Base-by-base conservation (phyloP, 2,113 vertebrate genomes). In the Lipotes vexillifer region DNA sequence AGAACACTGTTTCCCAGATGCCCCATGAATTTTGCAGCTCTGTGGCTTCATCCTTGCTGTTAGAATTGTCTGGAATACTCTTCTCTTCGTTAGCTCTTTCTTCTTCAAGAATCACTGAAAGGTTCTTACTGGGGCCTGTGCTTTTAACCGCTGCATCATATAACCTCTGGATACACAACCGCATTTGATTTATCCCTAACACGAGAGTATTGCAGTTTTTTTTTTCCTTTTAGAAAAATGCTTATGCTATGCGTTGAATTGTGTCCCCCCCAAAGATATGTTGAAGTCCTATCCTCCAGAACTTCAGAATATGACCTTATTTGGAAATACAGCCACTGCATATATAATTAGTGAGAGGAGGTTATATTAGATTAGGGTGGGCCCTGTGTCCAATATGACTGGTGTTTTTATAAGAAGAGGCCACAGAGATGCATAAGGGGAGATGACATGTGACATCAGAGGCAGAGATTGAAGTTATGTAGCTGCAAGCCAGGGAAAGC, bases 141-240 rank as follows among this genome's bases (percentile, higher is more conserved):
- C 41, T 46, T 20, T 86, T n/a, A 8, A 82, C n/a, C 6, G 41
- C 5, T 72, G 44, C 9, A 38, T 44, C 21, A 31, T 49, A 52
- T 63, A 25, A 14, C 33, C 52, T 71, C 4, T 12, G 0, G 3
- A 13, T 25, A 3, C 25, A 29, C 3, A 52, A 4, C 8, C 31
- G 84, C 29, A 65, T 55, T 94, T 90, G 31, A 33, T 68, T 44
- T 96, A 84, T 46, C 8, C 14, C 15, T 75, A 87, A 90, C 21
- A 31, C 13, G 3, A 49, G 41, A n/a, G 2, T 55, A 29, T 69
- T 49, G 57, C 0, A 68, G 21, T 23, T 63, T 93, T 36, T 96
- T 96, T 55, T 2, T 2, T 6, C 17, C 23, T 36, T 9, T 44
- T 57, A 49, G 17, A 15, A 77, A 96, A 90, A 11, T 69, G 21